Evolutionary conservation across 2,888 invertebrate species (phyloP).

Genomic region (Torymus auratus): DNA sequence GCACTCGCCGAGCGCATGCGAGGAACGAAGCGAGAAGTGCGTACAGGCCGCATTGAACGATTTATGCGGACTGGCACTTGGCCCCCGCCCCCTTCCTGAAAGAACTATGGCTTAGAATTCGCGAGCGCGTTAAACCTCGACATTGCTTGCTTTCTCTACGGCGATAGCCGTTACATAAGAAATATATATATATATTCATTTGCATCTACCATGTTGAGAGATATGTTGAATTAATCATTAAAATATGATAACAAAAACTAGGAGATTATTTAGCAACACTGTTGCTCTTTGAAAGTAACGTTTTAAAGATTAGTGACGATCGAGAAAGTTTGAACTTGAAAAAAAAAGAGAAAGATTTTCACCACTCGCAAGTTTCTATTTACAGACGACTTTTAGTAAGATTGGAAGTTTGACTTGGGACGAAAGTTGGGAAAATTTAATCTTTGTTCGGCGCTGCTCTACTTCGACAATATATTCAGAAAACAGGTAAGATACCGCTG

Average conservation of each 20-base stretch:
- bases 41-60: conserved; percentile 19
- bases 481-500: neutral
- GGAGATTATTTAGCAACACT: no score
- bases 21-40: conserved; percentile 4
- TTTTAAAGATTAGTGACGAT: no score
- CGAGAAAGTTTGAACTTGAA: no score
- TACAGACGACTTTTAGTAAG: conserved; percentile 8
- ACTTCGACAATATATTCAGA: neutral
- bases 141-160: no score
- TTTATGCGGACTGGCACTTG: conserved; percentile 22
- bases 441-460: neutral
- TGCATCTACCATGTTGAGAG: no score
- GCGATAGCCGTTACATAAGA: no score
- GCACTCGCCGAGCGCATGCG: no score
- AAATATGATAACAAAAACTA: no score
- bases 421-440: conserved; percentile 22
- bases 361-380: conserved; percentile 7
- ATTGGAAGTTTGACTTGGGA: conserved; percentile 28
- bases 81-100: conserved; percentile 1
- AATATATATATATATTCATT: no score
- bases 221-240: no score
- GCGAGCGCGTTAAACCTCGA: neutral
- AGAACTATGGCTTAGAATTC: conserved; percentile 5
- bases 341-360: conserved; percentile 9
- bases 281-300: no score